Conservation (phyloP, 2,113 vertebrate species). For the Fregata magnificens region DNA sequence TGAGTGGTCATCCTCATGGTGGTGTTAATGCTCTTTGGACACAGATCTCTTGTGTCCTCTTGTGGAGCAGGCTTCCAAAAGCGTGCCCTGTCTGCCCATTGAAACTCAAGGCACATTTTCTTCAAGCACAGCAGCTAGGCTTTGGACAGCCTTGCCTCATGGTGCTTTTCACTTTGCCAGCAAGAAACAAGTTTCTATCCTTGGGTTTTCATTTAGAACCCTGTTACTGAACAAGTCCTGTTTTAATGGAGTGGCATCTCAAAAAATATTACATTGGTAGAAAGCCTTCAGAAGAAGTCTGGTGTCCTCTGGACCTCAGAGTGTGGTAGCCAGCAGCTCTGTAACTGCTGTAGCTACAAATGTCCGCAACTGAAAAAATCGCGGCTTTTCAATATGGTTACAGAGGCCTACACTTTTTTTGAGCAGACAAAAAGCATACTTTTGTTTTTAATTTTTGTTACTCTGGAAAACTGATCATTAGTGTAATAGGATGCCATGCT, state of each 20-base stretch:
- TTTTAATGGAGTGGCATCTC: neutral
- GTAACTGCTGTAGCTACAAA: neutral
- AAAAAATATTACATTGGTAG: neutral
- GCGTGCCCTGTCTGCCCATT: neutral
- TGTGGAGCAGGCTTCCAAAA: neutral
- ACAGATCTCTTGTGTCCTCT: neutral
- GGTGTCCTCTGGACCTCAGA: neutral
- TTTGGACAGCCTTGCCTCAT: neutral
- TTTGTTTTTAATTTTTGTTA: neutral
- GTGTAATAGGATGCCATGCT: neutral
- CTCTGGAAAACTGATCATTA: neutral
- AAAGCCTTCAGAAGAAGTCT: neutral
- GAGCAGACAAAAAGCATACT: neutral
- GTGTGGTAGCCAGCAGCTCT: neutral
- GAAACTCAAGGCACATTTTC: neutral
- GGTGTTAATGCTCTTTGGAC: neutral
- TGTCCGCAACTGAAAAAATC: neutral
- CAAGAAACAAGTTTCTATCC: neutral
- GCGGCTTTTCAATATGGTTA: neutral
- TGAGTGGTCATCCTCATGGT: neutral
- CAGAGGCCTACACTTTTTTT: neutral
- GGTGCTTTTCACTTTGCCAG: neutral
- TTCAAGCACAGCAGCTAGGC: neutral
- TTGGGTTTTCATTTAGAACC: neutral
- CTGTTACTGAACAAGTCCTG: neutral